Percentiles rank a stretch among this genome's conserved stretches.
phyloP scores from a whole-genome alignment of 1,140 invertebrate species.

The Temnothorax nylanderi region DNA sequence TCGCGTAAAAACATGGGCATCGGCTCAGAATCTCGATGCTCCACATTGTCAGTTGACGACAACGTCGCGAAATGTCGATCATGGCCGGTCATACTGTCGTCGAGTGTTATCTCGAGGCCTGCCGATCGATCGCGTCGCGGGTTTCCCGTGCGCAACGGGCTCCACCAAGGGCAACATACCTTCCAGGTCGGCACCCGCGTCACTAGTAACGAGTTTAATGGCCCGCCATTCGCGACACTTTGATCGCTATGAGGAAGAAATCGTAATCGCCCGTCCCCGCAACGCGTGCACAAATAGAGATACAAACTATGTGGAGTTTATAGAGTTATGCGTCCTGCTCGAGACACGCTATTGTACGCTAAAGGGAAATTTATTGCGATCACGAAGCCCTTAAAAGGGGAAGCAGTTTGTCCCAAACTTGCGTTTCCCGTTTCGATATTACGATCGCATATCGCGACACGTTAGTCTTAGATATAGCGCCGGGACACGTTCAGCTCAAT shows the following conservation, averaged over 20 bases:
- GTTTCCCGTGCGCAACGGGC: conserved; percentile 14
- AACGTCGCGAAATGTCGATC: conserved; percentile 11
- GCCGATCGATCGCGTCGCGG: conserved; percentile 44
- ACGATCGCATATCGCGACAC: background rate
- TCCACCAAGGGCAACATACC: conserved; percentile 67
- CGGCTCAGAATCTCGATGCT: conserved; percentile 1
- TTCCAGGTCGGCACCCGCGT: conserved; percentile 64
- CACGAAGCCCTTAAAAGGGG: background rate
- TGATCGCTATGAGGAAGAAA: conserved; percentile 67
- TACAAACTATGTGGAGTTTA: conserved; percentile 59
- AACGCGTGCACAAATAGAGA: background rate
- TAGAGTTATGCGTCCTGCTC: conserved; percentile 2
- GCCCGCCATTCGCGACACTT: conserved; percentile 74
- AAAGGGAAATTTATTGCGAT: conserved; percentile 48
- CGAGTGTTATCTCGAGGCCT: conserved; percentile 4
- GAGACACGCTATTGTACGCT: background rate
- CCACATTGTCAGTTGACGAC: background rate
- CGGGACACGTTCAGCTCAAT: background rate
- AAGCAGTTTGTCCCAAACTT: background rate
- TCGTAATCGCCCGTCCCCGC: conserved; percentile 54
- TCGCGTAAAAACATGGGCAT: background rate
- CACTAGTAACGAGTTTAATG: conserved; percentile 70
- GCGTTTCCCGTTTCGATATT: background rate
- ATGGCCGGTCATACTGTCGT: conserved; percentile 40
- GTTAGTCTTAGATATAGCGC: conserved; percentile 22